Conservation (phyloP, 2,888 invertebrate species). For the Ectobius pallidus region DNA sequence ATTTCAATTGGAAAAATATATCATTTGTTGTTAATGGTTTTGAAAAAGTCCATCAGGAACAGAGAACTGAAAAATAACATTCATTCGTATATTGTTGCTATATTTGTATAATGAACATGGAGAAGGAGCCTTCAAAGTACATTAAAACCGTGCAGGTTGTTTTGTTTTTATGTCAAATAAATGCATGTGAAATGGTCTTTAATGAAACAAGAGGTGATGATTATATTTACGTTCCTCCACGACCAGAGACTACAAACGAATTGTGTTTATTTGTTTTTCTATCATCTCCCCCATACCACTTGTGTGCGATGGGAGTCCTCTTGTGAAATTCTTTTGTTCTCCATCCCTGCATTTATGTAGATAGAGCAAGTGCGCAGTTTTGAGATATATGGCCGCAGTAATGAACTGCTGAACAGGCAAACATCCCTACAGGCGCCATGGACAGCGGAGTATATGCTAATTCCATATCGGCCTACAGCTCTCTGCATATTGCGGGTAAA, state of each 20-base stretch:
- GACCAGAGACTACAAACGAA: conserved; percentile 3
- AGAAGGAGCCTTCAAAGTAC: conserved; percentile 39
- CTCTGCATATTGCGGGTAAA: no score
- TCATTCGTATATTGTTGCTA: conserved; percentile 32
- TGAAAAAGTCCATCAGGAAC: conserved; percentile 21
- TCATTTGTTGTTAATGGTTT: conserved; percentile 38
- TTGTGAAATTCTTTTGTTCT: conserved; percentile 2
- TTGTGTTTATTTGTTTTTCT: conserved; percentile 29
- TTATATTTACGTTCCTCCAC: conserved; percentile 34
- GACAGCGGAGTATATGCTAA: not conserved
- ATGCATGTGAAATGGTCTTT: conserved; percentile 32
- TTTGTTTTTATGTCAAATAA: conserved; percentile 33
- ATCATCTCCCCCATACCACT: not conserved
- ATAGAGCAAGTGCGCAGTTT: not conserved
- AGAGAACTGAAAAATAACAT: conserved; percentile 36
- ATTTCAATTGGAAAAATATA: conserved; percentile 28
- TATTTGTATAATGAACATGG: no score
- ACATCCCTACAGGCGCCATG: not conserved
- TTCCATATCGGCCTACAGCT: not conserved
- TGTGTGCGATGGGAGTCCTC: not conserved
- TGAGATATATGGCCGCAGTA: not conserved
- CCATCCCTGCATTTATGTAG: not conserved
- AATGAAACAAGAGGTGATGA: conserved; percentile 26
- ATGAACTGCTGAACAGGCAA: not conserved
- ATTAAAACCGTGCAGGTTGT: conserved; percentile 35